Conservation (phyloP, 1,140 invertebrate species). For the Lamellibrachia luymesi region DNA sequence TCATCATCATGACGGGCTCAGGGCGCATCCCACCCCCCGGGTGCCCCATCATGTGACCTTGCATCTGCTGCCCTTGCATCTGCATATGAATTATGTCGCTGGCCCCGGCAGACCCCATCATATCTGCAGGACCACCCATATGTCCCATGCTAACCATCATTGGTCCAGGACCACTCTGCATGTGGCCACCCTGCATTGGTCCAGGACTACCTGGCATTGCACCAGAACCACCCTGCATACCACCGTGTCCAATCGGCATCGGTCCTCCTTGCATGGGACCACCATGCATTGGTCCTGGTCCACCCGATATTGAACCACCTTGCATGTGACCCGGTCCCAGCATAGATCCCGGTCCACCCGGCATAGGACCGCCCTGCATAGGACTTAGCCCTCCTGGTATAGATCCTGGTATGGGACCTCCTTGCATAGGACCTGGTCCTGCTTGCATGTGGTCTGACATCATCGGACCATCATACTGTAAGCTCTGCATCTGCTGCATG, state of each 20-base stretch:
- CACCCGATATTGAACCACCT: slow-evolving; percentile 48
- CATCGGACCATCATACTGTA: slow-evolving; percentile 36
- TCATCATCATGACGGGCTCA: slow-evolving; percentile 25
- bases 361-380: slow-evolving; percentile 35
- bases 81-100: slow-evolving; percentile 42
- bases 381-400: slow-evolving; percentile 42
- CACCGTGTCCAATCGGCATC: neutral
- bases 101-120: slow-evolving; percentile 42
- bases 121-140: slow-evolving; percentile 31
- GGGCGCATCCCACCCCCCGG: slow-evolving; percentile 35
- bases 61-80: slow-evolving; percentile 30
- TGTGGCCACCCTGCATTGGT: neutral
- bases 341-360: slow-evolving; percentile 29
- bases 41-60: slow-evolving; percentile 47
- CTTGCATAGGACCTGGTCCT: slow-evolving; percentile 42
- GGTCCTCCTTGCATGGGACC: slow-evolving; percentile 6
- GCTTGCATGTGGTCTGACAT: slow-evolving; percentile 34
- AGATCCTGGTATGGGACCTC: slow-evolving; percentile 49
- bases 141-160: slow-evolving; percentile 28
- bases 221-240: neutral
- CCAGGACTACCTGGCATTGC: slow-evolving; percentile 1
- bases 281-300: slow-evolving; percentile 29
- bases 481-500: slow-evolving; percentile 39
- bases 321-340: slow-evolving; percentile 41
- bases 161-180: neutral